These are phyloP conservation scores for Pogonophryne albipinna DNA, from an alignment of 2,797 vertebrate species.

Conservation along the genomic window DNA sequence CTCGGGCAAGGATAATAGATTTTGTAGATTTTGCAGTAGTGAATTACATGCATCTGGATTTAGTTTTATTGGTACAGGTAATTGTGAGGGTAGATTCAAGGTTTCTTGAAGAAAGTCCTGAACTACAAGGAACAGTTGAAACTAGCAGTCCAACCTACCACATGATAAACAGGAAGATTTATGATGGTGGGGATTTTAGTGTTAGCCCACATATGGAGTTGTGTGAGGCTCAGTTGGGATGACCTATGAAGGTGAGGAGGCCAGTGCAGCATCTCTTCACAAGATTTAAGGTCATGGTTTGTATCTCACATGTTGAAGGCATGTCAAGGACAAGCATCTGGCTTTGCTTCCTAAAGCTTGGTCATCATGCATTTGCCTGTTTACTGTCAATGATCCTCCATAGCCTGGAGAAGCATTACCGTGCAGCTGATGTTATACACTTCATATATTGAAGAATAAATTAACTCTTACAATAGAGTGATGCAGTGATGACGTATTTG, in stretches of 20 bases:
- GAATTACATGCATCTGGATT: neutral
- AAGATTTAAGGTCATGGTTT: constrained; percentile 11
- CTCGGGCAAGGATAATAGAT: neutral
- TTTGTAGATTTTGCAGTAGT: neutral
- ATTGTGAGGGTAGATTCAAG: neutral
- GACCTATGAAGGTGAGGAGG: constrained; percentile 2
- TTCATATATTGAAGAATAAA: neutral
- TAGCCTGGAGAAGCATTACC: neutral
- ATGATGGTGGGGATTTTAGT: constrained; percentile 6
- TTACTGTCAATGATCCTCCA: neutral
- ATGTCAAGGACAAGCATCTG: neutral
- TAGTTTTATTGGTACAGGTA: neutral
- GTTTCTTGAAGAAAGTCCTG: neutral
- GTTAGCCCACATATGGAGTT: neutral
- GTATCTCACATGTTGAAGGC: neutral
- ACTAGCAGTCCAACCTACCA: neutral
- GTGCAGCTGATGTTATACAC: neutral
- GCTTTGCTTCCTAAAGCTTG: neutral
- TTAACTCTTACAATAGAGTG: neutral
- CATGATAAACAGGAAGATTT: neutral
- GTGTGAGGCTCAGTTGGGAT: neutral
- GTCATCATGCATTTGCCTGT: neutral
- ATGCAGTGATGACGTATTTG: too few relatives aligned
- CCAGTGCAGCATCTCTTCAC: neutral
- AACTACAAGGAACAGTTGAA: neutral